Conservation (phyloP, 2,888 invertebrate species). For the Eupsilia transversa region DNA sequence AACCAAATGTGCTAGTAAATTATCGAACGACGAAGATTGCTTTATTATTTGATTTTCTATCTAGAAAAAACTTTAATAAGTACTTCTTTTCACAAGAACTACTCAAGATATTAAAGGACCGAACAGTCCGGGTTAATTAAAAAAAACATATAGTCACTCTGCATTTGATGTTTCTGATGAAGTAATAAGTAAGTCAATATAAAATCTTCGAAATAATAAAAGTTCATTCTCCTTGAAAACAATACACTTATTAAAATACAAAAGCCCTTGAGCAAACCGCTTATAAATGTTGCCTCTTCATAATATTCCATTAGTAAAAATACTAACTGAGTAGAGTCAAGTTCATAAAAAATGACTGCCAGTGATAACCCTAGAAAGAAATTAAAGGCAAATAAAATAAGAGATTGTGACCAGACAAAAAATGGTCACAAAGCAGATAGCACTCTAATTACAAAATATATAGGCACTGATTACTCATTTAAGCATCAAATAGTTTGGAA, state of each 20-base stretch:
- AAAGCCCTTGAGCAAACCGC: conserved; percentile 49
- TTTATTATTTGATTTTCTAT: no score
- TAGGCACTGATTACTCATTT: conserved; percentile 79
- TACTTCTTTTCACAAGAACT: not conserved
- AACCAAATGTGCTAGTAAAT: not conserved
- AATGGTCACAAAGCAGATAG: conserved; percentile 24
- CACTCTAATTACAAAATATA: conserved; percentile 60
- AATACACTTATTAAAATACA: conserved; percentile 48
- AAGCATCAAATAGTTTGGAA: conserved; percentile 91
- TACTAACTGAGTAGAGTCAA: conserved; percentile 17
- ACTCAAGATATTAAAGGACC: not conserved
- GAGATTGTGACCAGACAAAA: not conserved
- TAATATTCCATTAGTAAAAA: conserved; percentile 50
- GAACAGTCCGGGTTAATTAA: not conserved
- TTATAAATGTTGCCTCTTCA: conserved; percentile 54
- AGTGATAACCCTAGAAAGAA: conserved; percentile 28
- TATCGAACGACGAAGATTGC: not conserved
- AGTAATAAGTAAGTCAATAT: no score
- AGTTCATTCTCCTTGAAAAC: conserved; percentile 28
- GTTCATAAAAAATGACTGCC: conserved; percentile 47
- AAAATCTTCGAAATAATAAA: conserved; percentile 7
- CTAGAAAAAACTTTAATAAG: not conserved
- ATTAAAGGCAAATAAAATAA: conserved; percentile 22
- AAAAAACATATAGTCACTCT: conserved; percentile 7
- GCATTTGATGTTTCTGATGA: not conserved